Conservation (phyloP, 2,888 invertebrate genomes). For the Leuctra nigra region DNA sequence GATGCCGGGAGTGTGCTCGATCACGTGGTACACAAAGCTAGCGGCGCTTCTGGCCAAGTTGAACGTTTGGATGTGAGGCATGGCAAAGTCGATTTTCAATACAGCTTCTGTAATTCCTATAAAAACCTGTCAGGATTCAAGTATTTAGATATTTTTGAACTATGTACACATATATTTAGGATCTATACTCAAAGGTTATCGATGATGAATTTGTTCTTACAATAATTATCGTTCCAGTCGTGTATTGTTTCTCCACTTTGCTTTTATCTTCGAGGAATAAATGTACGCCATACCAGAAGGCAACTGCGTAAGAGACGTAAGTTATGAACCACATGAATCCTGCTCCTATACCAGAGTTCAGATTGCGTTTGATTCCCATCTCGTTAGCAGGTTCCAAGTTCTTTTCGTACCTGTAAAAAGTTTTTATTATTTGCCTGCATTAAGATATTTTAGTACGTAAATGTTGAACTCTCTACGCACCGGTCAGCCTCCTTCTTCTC, state of each 20-base stretch:
- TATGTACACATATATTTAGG: no score
- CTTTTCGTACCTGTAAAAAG: constrained; percentile 37
- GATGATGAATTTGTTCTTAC: no score
- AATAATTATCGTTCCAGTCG: constrained; percentile 34
- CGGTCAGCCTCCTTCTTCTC: constrained; percentile 38
- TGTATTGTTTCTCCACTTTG: constrained; percentile 33
- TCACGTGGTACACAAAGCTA: constrained; percentile 60
- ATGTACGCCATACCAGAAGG: constrained; percentile 42
- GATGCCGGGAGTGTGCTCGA: constrained; percentile 64
- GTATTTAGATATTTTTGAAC: no score
- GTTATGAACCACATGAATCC: constrained; percentile 37
- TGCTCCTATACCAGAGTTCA: constrained; percentile 34
- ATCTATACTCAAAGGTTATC: no score
- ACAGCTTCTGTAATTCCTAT: constrained; percentile 73
- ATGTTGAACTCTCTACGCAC: no score
- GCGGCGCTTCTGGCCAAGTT: constrained; percentile 65
- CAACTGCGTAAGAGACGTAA: constrained; percentile 38
- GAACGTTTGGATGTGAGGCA: constrained; percentile 69
- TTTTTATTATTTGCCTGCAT: no score
- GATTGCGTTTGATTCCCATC: constrained; percentile 32
- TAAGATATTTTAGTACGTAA: no score
- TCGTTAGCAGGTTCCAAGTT: constrained; percentile 30
- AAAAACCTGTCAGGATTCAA: constrained; percentile 58
- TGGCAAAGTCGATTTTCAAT: constrained; percentile 66
- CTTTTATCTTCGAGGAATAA: constrained; percentile 36